Percentiles rank a stretch among this genome's conserved stretches.
phyloP scores from a whole-genome alignment of 37 sponge, comb jelly and placozoan genomes.

The Hormiphora californensis region DNA sequence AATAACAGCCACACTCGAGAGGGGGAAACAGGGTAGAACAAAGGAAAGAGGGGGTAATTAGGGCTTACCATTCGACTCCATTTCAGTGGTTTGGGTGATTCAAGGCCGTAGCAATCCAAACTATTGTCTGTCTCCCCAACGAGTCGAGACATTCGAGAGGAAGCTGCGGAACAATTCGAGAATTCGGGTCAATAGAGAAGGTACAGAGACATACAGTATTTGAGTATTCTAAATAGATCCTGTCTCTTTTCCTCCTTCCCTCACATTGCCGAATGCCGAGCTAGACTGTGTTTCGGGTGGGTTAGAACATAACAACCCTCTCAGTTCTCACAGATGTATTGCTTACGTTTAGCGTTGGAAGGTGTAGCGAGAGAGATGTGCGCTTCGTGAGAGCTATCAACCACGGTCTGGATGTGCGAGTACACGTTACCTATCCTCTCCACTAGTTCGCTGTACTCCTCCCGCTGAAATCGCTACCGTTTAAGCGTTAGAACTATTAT shows the following conservation, averaged over 20 bases:
- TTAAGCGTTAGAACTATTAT: neutral
- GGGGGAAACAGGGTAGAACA: no score
- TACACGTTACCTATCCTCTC: conserved; percentile 48
- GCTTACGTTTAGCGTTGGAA: neutral
- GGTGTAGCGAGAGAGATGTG: neutral
- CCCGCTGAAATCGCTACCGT: conserved; percentile 42
- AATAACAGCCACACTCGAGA: no score
- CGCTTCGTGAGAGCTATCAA: conserved; percentile 23
- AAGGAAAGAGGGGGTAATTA: no score
- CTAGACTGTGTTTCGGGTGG: no score
- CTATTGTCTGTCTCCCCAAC: neutral
- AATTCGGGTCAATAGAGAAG: neutral
- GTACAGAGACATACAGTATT: no score
- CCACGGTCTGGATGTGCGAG: conserved; percentile 30
- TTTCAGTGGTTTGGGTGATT: neutral
- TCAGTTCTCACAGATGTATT: no score
- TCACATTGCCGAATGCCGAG: no score
- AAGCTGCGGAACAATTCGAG: neutral
- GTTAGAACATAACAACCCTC: no score
- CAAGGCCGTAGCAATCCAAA: neutral
- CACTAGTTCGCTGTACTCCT: conserved; percentile 20
- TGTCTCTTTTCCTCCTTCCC: no score
- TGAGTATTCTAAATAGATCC: no score
- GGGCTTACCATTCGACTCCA: neutral
- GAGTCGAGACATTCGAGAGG: conserved; percentile 14